A percentile compares a stretch with the other conserved stretches of the same genome.
Conservation (phyloP, 1,140 invertebrate genomes). For the Trypoxylus dichotomus region DNA sequence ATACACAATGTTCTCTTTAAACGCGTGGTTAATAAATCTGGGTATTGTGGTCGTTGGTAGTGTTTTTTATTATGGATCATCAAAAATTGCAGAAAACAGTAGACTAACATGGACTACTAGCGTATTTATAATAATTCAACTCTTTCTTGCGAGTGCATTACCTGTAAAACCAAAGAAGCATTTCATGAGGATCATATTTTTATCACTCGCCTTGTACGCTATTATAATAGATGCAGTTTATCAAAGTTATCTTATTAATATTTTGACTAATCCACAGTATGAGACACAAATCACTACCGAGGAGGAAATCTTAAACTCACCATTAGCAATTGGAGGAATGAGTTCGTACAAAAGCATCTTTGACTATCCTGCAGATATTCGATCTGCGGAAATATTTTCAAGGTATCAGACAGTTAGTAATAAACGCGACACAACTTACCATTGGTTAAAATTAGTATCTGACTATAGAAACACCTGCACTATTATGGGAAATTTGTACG, state of each 20-base stretch:
- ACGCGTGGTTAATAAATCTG: conserved; percentile 18
- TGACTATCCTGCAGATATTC: not conserved
- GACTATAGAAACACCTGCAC: not conserved
- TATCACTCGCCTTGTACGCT: conserved; percentile 56
- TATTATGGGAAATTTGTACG: not conserved
- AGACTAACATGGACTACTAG: not conserved
- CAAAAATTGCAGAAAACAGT: not conserved
- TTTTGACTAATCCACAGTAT: conserved; percentile 56
- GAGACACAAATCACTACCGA: conserved; percentile 56
- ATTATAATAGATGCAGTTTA: conserved; percentile 57
- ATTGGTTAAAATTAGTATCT: conserved; percentile 11
- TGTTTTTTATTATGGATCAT: not conserved
- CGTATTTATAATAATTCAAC: conserved; percentile 16
- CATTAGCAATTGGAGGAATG: conserved; percentile 31
- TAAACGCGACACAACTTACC: not conserved
- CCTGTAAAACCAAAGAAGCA: not conserved
- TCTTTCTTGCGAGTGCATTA: conserved; percentile 14
- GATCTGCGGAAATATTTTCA: not conserved
- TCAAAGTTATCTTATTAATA: conserved; percentile 58
- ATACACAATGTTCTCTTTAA: conserved; percentile 12
- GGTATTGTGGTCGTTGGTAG: not conserved
- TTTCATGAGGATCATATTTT: conserved; percentile 53
- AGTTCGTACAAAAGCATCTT: conserved; percentile 30
- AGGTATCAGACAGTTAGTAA: not conserved
- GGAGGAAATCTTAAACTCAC: conserved; percentile 46